Conservation (phyloP, 1,140 invertebrate species). For the Coelopa frigida region DNA sequence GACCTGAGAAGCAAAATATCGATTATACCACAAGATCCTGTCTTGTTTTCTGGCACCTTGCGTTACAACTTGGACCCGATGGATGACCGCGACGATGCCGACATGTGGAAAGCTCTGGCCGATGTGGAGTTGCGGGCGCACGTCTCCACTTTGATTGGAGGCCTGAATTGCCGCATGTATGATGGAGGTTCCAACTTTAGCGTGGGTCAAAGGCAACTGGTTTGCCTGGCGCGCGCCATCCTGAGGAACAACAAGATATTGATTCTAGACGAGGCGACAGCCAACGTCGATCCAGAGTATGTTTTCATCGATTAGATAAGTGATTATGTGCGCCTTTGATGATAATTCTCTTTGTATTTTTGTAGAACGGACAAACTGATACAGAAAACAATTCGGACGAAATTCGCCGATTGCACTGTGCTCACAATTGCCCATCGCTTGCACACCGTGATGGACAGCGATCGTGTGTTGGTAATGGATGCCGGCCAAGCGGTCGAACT, state of each 20-base stretch:
- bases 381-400: slow-evolving; percentile 59
- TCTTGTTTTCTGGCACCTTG: slow-evolving; percentile 68
- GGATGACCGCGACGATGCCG: slow-evolving; percentile 59
- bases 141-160: slow-evolving; percentile 49
- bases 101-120: slow-evolving; percentile 78
- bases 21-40: slow-evolving; percentile 74
- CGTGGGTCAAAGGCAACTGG: slow-evolving; percentile 69
- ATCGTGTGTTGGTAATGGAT: slow-evolving; percentile 67
- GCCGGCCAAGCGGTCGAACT: slow-evolving; percentile 58
- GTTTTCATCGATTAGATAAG: slow-evolving; percentile 18
- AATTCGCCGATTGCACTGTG: slow-evolving; percentile 67
- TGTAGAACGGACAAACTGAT: slow-evolving; percentile 61
- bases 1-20: slow-evolving; percentile 62
- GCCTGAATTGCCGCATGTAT: slow-evolving; percentile 55
- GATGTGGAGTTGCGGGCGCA: slow-evolving; percentile 67
- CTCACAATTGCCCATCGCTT: slow-evolving; percentile 78
- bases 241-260: slow-evolving; percentile 68
- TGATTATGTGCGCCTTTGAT: neutral
- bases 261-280: slow-evolving; percentile 70
- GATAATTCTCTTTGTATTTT: neutral
- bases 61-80: slow-evolving; percentile 78
- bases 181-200: slow-evolving; percentile 66
- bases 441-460: slow-evolving; percentile 75
- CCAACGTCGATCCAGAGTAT: slow-evolving; percentile 62
- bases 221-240: slow-evolving; percentile 71